Evolutionary conservation across 2,797 vertebrate genomes (phyloP).

Genomic region (Pyrocephalus nanus): DNA sequence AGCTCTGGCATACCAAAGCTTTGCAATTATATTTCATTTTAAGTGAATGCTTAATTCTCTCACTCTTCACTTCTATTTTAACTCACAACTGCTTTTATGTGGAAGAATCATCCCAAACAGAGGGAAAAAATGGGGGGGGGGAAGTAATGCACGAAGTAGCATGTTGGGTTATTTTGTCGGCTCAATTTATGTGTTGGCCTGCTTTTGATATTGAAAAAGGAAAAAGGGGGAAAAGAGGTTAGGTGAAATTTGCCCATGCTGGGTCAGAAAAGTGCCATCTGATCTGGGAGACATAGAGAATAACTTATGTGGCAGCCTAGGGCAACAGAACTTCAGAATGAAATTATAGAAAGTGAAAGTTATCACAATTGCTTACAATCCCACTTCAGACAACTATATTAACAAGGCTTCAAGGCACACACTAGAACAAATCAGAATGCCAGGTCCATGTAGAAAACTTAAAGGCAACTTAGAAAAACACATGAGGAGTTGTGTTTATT

Average conservation of each 20-base stretch:
- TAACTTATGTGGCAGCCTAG: slow-evolving; percentile 32
- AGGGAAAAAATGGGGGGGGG: fast-evolving
- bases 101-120: background rate
- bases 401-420: slow-evolving; percentile 47
- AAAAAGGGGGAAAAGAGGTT: background rate
- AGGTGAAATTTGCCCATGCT: background rate
- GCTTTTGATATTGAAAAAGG: background rate
- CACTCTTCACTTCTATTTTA: background rate
- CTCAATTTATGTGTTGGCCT: background rate
- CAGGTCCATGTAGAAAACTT: slow-evolving; percentile 58
- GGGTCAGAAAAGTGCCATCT: slow-evolving; percentile 39
- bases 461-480: slow-evolving; percentile 47
- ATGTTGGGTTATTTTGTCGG: background rate
- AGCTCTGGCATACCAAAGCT: background rate
- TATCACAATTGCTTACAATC: slow-evolving; percentile 66
- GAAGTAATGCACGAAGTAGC: background rate
- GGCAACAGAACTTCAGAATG: slow-evolving; percentile 54
- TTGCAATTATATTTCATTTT: background rate
- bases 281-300: background rate
- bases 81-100: background rate
- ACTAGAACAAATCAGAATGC: slow-evolving; percentile 66
- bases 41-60: background rate
- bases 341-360: slow-evolving; percentile 65
- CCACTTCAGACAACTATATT: slow-evolving; percentile 53
- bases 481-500: background rate